These are phyloP conservation scores for Rousettus madagascariensis DNA, from an alignment of 2,797 vertebrate genomes.

Conservation along the genomic window DNA sequence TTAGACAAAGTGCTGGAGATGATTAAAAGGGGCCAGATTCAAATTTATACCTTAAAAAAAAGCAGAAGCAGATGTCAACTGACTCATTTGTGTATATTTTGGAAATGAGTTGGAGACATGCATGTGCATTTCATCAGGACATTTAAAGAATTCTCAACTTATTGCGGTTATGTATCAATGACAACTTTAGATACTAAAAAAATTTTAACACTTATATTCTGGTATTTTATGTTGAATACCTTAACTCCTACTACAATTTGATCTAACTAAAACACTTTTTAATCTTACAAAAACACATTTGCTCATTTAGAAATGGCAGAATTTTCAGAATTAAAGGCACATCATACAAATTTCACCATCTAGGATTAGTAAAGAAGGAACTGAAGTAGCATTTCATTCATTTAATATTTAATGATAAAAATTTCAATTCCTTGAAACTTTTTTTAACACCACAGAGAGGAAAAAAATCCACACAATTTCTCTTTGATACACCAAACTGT, in stretches of 20 bases:
- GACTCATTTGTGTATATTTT: constrained; percentile 72
- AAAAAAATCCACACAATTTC: background rate
- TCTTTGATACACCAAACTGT: background rate
- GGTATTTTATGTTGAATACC: background rate
- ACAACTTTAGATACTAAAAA: constrained; percentile 43
- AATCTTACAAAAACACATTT: background rate
- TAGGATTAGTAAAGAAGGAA: background rate
- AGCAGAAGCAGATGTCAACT: constrained; percentile 77
- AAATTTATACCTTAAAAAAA: constrained; percentile 73
- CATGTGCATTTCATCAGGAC: constrained; percentile 76
- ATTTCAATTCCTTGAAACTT: background rate
- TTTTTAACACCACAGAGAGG: background rate
- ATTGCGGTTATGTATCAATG: constrained; percentile 29
- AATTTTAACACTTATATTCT: background rate
- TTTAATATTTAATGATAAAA: background rate
- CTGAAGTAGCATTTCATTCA: background rate
- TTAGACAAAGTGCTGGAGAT: constrained; percentile 80
- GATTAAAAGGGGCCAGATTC: constrained; percentile 80
- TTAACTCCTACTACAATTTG: background rate
- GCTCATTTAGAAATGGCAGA: background rate
- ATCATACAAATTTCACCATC: background rate
- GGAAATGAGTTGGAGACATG: constrained; percentile 54
- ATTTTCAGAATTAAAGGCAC: background rate
- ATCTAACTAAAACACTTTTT: background rate
- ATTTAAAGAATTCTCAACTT: constrained; percentile 56